Percentiles rank a stretch among this genome's conserved stretches.
These are phyloP conservation scores for Nilaparvata lugens DNA, from an alignment of 1,140 invertebrate genomes.

Conservation along the genomic window DNA sequence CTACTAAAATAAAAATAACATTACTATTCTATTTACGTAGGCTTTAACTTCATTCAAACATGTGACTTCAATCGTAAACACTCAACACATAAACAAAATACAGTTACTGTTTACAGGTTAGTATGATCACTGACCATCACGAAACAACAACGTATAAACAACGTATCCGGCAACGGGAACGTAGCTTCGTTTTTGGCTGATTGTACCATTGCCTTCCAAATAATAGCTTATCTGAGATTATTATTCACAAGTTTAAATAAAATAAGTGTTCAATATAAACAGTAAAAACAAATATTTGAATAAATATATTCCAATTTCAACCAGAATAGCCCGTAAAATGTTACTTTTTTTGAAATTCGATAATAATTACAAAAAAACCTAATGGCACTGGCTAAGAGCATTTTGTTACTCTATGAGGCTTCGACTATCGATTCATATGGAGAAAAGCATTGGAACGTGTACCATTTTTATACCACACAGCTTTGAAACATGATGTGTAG, in stretches of 20 bases:
- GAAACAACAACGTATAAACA: too few relatives aligned
- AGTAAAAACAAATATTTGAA: neutral
- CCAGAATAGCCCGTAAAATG: too few relatives aligned
- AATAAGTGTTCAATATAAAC: neutral
- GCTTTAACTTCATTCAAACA: neutral
- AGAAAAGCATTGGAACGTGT: neutral
- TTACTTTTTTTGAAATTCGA: neutral
- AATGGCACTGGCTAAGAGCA: too few relatives aligned
- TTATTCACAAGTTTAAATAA: neutral
- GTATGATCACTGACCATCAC: too few relatives aligned
- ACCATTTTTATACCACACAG: too few relatives aligned
- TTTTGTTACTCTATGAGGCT: neutral
- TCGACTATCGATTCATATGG: neutral
- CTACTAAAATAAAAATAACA: too few relatives aligned
- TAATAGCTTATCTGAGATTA: neutral
- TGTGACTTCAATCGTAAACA: neutral
- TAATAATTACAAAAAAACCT: neutral
- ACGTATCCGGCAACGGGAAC: too few relatives aligned
- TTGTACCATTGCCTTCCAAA: neutral
- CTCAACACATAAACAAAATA: too few relatives aligned
- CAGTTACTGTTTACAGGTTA: too few relatives aligned
- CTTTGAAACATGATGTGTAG: neutral
- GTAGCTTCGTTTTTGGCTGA: too few relatives aligned
- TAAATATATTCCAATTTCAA: too few relatives aligned
- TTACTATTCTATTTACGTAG: neutral